phyloP scores from a whole-genome alignment of 2,113 vertebrate species.

The Tylochromis polylepis region DNA sequence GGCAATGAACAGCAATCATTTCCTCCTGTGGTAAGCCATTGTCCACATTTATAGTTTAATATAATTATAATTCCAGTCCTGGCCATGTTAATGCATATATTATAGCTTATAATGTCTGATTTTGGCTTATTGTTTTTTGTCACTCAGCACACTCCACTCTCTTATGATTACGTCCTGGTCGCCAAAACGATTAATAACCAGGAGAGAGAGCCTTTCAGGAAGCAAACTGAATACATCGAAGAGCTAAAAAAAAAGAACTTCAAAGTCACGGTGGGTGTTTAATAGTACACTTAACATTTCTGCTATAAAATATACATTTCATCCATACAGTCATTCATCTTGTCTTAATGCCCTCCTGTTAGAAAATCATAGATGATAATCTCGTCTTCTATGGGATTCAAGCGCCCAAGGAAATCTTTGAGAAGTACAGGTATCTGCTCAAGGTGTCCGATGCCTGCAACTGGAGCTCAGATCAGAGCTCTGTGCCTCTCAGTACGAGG shows the following conservation, averaged over 20 bases:
- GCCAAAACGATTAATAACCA: constrained; percentile 39
- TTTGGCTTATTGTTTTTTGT: not conserved
- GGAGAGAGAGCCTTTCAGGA: constrained; percentile 22
- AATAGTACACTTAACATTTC: not conserved
- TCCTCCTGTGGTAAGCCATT: constrained; percentile 59
- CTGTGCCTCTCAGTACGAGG: constrained; percentile 72
- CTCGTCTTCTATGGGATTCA: constrained; percentile 82
- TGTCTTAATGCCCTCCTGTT: not conserved
- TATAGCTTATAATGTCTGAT: not conserved
- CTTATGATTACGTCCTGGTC: constrained; percentile 84
- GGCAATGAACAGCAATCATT: constrained; percentile 28
- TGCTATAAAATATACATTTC: not conserved
- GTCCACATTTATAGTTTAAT: not conserved
- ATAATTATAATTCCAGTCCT: not conserved
- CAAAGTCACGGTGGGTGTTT: constrained; percentile 71
- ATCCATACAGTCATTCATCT: not conserved
- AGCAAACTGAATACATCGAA: constrained; percentile 73
- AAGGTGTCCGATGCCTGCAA: constrained; percentile 67
- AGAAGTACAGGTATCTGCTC: constrained; percentile 77
- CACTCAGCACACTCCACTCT: constrained; percentile 52
- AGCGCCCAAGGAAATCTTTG: constrained; percentile 72
- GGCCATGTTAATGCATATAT: not conserved
- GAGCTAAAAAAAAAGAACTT: constrained; percentile 77
- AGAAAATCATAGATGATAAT: constrained; percentile 73
- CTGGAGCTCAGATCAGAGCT: constrained; percentile 58